Evolutionary conservation across 2,888 invertebrate species (phyloP), one percentile per base, ranked within the genome.

Genomic region (Atrina japonica): DNA sequence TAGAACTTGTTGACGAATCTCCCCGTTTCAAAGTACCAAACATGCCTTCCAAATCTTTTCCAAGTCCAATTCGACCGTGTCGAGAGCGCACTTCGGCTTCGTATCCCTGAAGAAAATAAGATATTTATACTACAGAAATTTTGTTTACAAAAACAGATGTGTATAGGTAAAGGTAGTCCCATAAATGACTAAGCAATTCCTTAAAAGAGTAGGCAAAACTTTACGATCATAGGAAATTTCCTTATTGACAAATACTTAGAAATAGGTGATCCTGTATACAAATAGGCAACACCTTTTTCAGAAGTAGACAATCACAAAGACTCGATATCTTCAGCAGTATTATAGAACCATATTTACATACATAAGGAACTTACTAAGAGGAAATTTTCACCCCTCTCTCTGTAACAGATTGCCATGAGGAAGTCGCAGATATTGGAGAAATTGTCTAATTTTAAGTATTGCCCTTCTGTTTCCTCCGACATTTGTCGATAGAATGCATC

Each of bases 341-440:
- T n/a, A n/a, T n/a, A n/a, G n/a, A n/a, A n/a, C n/a, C n/a, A n/a
- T n/a, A n/a, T n/a, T n/a, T n/a, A n/a, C n/a, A n/a, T n/a, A n/a
- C n/a, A n/a, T n/a, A n/a, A n/a, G n/a, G n/a, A n/a, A 65, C 80
- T 56, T 77, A 86, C 86, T 76, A 75, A 66, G 11, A 87, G 77
- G 55, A 80, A 80, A 14, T 86, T 85, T 3, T 78, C 81, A 2
- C 86, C 86, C 29, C 80, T 68, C 64, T 88, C 88, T 43, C 86
- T 71, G 80, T 88, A 89, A 72, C 86, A 87, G 40, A 88, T 88
- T 11, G 87, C 88, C 88, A 88, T 88, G 55, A 89, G 81, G 69
- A 86, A 82, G 61, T 87, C 86, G 66, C 85, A 83, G 25, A 89
- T 81, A 56, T 83, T 81, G 35, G 78, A 74, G 58, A 88, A 83